A percentile compares a stretch with the other conserved stretches of the same genome.
These are phyloP conservation scores for Marcusenius ussheri DNA, from an alignment of 2,113 vertebrate species.

Conservation along the genomic window DNA sequence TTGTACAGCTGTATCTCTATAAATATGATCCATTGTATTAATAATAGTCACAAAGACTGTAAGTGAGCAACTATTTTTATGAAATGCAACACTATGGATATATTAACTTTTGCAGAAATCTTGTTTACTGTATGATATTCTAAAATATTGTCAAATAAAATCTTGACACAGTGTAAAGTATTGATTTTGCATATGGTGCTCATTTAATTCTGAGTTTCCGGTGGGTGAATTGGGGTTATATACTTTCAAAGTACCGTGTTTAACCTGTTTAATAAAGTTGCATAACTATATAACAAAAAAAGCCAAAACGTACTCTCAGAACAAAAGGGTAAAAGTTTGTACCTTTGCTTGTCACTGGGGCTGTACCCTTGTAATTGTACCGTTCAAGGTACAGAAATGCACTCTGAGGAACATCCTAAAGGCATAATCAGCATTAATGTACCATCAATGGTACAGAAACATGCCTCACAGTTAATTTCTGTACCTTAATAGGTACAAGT, in stretches of 20 bases:
- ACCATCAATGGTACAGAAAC: too few relatives aligned
- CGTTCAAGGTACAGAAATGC: too few relatives aligned
- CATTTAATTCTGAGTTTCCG: neutral
- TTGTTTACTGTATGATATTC: slow-evolving; percentile 99
- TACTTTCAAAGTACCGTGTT: neutral
- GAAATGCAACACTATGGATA: slow-evolving; percentile 97
- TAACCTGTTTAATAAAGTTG: neutral
- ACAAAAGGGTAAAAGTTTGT: too few relatives aligned
- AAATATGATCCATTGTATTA: slow-evolving; percentile 96
- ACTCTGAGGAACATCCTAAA: too few relatives aligned
- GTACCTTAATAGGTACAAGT: too few relatives aligned
- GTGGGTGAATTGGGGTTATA: neutral
- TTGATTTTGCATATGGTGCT: slow-evolving; percentile 25
- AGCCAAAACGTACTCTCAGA: neutral
- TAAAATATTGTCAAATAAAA: slow-evolving; percentile 99
- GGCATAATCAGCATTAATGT: too few relatives aligned
- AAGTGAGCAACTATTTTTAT: slow-evolving; percentile 99
- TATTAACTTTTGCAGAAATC: slow-evolving; percentile 99
- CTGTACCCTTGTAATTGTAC: too few relatives aligned
- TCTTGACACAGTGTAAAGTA: slow-evolving; percentile 77
- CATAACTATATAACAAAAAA: neutral
- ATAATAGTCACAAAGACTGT: slow-evolving; percentile 92
- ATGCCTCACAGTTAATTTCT: too few relatives aligned
- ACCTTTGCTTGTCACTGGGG: too few relatives aligned
- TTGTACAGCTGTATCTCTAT: slow-evolving; percentile 89